Evolutionary conservation across 1,140 invertebrate species (phyloP), one percentile per base, ranked within the genome.

Genomic region (Scaptomyza graminum): DNA sequence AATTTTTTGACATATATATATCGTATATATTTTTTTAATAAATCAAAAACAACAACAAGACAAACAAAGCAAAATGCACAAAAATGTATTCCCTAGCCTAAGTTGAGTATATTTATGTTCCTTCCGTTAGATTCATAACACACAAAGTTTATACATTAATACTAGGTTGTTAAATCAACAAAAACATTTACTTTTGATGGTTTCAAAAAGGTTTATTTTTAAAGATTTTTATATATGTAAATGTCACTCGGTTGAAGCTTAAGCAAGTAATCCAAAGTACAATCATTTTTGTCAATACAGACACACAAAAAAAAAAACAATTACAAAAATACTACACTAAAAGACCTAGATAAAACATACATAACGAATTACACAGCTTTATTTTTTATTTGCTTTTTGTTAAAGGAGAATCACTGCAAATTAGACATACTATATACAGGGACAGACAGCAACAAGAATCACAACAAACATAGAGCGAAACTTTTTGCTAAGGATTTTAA

Each of bases 271-370:
- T 79, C 84, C 76, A 88, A 68, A 88, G 83, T 88, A 88, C 83
- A 88, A 88, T 88, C 84, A 88, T 88, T 88, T 88, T 77, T 89
- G 83, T 88, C 83, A 83, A 87, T 56, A 81, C 77, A 78, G 83
- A 88, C 81, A 88, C 78, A 34, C 56, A 66, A 65, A 75, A 56
- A 78, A 73, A 22, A 37, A 50, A 55, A 50, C 50, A 22, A 64
- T 7, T 34, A 25, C 37, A 15, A 34, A 44, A 47, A 34, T 9
- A 56, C 39, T 15, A 60, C 34, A 52, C 39, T 13, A 12, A 16
- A 41, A 49, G 18, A 56, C 6, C 31, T 25, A 68, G 16, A 18
- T 39, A 12, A 43, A 74, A 43, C 47, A 70, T 47, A 60, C 37
- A 52, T 15, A 59, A 34, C 50, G 4, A 25, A 51, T 47, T 41